These are phyloP conservation scores for Pseudois nayaur DNA, from an alignment of 2,113 vertebrate genomes.

Conservation along the genomic window DNA sequence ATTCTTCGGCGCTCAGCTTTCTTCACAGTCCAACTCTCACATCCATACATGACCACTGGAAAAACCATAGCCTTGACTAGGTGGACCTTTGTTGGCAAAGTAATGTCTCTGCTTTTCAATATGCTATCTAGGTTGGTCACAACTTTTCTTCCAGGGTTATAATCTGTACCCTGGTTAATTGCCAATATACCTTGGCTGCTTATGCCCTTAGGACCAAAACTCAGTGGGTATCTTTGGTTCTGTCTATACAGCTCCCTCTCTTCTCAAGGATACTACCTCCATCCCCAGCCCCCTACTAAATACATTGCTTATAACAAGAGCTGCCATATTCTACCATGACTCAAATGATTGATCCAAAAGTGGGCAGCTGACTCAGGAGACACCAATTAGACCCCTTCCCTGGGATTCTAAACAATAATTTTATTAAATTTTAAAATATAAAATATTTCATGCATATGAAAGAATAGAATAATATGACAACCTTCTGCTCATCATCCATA, in stretches of 20 bases:
- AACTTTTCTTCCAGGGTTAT: too few relatives aligned
- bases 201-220: not conserved
- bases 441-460: not conserved
- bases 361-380: not conserved
- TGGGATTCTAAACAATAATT: not conserved
- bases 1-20: accelerated
- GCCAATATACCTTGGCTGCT: not conserved
- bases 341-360: not conserved
- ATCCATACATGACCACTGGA: too few relatives aligned
- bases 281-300: not conserved
- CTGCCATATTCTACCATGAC: not conserved
- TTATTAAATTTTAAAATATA: not conserved
- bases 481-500: not conserved
- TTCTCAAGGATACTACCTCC: not conserved
- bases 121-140: too few relatives aligned
- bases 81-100: too few relatives aligned
- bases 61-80: too few relatives aligned
- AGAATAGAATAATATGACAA: not conserved
- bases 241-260: not conserved
- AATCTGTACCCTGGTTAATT: not conserved
- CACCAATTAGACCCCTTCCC: not conserved
- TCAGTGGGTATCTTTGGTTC: not conserved
- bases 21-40: too few relatives aligned
- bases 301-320: too few relatives aligned
- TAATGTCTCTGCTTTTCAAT: too few relatives aligned